Conservation (phyloP, 2,113 vertebrate species). For the Loxodonta africana region DNA sequence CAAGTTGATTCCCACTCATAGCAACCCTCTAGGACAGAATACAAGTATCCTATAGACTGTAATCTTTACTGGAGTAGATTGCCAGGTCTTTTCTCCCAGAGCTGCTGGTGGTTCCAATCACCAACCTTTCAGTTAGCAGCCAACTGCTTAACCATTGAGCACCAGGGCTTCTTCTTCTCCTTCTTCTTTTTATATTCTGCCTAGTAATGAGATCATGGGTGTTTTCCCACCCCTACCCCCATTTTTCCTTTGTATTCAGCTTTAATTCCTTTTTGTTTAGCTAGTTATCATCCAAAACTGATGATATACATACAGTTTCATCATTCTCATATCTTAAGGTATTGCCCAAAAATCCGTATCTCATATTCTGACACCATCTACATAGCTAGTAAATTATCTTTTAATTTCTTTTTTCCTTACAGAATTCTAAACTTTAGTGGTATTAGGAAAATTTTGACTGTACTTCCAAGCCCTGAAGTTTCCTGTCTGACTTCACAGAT, state of each 20-base stretch:
- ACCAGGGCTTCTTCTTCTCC: too few relatives aligned
- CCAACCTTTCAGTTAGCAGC: too few relatives aligned
- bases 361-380: conserved; percentile 6
- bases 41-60: too few relatives aligned
- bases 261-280: neutral
- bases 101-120: too few relatives aligned
- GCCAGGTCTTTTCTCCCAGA: too few relatives aligned
- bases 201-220: neutral
- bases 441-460: neutral
- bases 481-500: neutral
- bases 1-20: neutral
- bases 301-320: neutral
- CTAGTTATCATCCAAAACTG: neutral
- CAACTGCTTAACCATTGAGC: too few relatives aligned
- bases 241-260: neutral
- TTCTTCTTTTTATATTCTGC: neutral
- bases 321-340: neutral
- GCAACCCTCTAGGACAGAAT: neutral
- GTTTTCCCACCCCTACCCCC: neutral
- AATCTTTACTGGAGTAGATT: neutral
- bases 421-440: neutral
- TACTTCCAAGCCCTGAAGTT: neutral
- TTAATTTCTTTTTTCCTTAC: conserved; percentile 1
- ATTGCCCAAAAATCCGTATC: neutral
- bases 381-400: neutral